These are phyloP conservation scores for Mungos mungo DNA, from an alignment of 2,113 vertebrate genomes.

Conservation along the genomic window DNA sequence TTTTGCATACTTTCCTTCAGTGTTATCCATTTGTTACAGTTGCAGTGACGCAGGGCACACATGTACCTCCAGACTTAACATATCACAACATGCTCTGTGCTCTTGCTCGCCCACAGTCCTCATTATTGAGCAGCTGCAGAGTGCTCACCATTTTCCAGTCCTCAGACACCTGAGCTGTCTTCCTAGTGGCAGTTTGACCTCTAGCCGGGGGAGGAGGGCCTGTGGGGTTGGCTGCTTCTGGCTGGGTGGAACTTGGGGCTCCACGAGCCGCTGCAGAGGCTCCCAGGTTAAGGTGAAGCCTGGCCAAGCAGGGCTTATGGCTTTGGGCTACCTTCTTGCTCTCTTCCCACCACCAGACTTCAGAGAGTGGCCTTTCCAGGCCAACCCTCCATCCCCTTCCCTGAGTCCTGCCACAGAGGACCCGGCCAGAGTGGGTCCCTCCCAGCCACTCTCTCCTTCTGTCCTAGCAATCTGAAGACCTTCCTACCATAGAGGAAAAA, in stretches of 20 bases:
- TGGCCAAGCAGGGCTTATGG: background rate
- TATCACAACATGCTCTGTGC: background rate
- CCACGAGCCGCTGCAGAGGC: accelerated
- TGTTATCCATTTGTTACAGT: background rate
- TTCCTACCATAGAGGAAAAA: background rate
- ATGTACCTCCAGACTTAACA: background rate
- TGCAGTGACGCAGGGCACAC: background rate
- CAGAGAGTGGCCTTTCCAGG: background rate
- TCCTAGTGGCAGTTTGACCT: background rate
- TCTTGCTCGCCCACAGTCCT: background rate
- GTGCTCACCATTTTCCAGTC: background rate
- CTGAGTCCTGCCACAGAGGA: accelerated
- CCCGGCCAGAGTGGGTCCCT: background rate
- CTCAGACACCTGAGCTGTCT: background rate
- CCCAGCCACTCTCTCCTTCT: conserved; percentile 52
- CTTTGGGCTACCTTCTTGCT: background rate
- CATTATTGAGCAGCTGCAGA: background rate
- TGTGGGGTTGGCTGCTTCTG: background rate
- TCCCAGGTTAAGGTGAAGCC: background rate
- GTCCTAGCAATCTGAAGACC: conserved; percentile 29
- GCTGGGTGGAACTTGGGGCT: background rate
- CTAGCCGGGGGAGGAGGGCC: background rate
- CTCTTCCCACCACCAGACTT: no score
- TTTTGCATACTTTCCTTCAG: background rate
- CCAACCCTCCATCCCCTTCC: background rate